Percentiles rank a stretch among this genome's conserved stretches.
These are phyloP conservation scores for Xestobium rufovillosum DNA, from an alignment of 2,888 invertebrate genomes.

Conservation along the genomic window DNA sequence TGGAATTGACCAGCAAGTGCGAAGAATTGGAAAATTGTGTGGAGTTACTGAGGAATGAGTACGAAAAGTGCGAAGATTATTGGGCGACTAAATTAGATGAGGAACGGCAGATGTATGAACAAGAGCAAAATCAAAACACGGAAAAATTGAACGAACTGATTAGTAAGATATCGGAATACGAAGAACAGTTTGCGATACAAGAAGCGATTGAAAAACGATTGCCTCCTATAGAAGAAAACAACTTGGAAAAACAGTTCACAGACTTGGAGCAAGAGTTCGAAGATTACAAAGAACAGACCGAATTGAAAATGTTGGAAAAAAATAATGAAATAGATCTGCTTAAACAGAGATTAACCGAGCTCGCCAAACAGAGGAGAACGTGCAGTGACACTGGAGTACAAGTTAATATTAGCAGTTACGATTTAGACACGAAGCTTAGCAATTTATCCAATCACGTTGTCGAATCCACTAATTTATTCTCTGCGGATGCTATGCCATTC, in stretches of 20 bases:
- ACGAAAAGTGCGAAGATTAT: constrained; percentile 81
- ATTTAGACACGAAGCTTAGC: constrained; percentile 27
- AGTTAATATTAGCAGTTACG: no score
- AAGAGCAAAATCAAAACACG: constrained; percentile 67
- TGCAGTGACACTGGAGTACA: constrained; percentile 20
- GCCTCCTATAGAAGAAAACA: constrained; percentile 72
- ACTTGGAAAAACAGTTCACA: constrained; percentile 62
- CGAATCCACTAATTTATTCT: constrained; percentile 36
- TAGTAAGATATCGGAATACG: constrained; percentile 71
- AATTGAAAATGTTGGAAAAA: constrained; percentile 49
- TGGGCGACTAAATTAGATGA: constrained; percentile 74
- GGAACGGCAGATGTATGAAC: constrained; percentile 66
- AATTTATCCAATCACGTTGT: constrained; percentile 36
- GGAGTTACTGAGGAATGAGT: constrained; percentile 67
- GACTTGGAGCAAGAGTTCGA: constrained; percentile 66
- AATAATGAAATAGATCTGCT: constrained; percentile 50
- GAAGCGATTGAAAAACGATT: constrained; percentile 48
- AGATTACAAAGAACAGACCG: constrained; percentile 47
- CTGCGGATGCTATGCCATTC: constrained; percentile 34
- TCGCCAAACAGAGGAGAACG: constrained; percentile 32
- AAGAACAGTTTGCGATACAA: constrained; percentile 59
- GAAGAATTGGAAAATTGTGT: constrained; percentile 65
- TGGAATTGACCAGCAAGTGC: constrained; percentile 45
- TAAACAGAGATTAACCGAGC: constrained; percentile 45
- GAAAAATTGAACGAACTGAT: constrained; percentile 68